A percentile compares a stretch with the other conserved stretches of the same genome.
phyloP scores from a whole-genome alignment of 2,113 vertebrate genomes.

The Zapus hudsonius region DNA sequence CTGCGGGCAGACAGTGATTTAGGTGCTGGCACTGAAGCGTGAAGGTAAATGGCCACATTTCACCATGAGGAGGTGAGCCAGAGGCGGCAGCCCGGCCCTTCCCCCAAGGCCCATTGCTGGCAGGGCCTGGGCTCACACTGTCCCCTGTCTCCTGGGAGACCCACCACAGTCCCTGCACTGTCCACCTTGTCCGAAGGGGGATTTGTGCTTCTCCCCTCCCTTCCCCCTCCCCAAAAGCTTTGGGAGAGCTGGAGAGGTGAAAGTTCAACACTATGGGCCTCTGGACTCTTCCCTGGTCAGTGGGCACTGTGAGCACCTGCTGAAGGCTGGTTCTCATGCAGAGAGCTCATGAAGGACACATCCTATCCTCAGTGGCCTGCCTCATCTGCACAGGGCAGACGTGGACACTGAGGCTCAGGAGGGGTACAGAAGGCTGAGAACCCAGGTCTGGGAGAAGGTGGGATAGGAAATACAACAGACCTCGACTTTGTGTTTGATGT shows the following conservation, averaged over 20 bases:
- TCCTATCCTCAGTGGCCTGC: background rate
- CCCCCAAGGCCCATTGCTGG: constrained; percentile 87
- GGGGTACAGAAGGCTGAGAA: background rate
- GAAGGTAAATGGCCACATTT: constrained; percentile 99
- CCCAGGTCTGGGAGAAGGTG: background rate
- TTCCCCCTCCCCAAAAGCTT: background rate
- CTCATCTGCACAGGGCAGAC: background rate
- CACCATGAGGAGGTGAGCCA: constrained; percentile 94
- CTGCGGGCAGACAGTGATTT: constrained; percentile 95
- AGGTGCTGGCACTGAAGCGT: constrained; percentile 93
- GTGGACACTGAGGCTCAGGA: background rate
- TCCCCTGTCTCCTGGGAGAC: background rate
- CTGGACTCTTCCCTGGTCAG: background rate
- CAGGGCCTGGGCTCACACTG: constrained; percentile 42
- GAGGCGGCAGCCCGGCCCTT: constrained; percentile 90
- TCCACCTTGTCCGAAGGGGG: background rate
- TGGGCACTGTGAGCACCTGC: constrained; percentile 21
- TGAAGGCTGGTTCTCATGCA: constrained; percentile 12
- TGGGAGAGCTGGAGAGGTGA: too few relatives aligned
- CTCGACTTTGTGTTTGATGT: background rate
- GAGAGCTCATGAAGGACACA: background rate
- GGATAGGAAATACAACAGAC: background rate
- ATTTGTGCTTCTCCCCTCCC: too few relatives aligned
- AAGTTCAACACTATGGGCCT: background rate
- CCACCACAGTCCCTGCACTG: background rate